Base-by-base conservation (phyloP, 2,113 vertebrate species). In the Macquaria ambigua region DNA sequence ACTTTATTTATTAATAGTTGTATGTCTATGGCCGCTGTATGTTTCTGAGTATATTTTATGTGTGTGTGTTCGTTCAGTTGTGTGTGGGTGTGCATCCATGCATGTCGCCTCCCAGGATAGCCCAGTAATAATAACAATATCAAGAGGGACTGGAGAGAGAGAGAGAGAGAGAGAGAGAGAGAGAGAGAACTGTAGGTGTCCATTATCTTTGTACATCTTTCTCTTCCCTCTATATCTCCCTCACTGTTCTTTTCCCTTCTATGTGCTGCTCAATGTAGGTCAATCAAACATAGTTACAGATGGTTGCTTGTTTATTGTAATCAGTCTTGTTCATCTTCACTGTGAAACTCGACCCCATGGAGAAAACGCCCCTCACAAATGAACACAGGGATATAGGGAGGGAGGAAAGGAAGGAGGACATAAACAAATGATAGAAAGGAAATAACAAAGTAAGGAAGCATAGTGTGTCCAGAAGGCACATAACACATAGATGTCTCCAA, bases 121-220 rank as follows among this genome's bases (percentile, higher is more conserved):
- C 31, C 41, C 28, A 28, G 52, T 75, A 23, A 69, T 75, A 23
- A 69, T 69, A 70, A 34, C 11, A 55, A 23, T 23, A 68, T 71
- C 37, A 61, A 68, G 34, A 76, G 18, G 31, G 52, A 21, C 6
- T 37, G 15, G n/a, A 74, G 21, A 37, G 25, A 34, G 50, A 31
- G 56, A 34, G 31, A 37, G 31, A n/a, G n/a, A n/a, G n/a, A n/a
- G n/a, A n/a, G n/a, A n/a, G n/a, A 74, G 21, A 37, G 25, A 34
- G 50, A 31, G 56, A 34, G 31, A 37, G 31, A n/a, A 55, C 66
- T 63, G 69, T 41, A 58, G 58, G 50, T 78, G 78, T 79, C 53
- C 14, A 37, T 53, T 79, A 61, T 81, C 43, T 59, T 16, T 43
- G 15, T 52, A 1, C 68, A 59, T 56, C 20, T 21, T 76, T 37